Conservation (phyloP, 2,113 vertebrate genomes). For the Antigone vipio region DNA sequence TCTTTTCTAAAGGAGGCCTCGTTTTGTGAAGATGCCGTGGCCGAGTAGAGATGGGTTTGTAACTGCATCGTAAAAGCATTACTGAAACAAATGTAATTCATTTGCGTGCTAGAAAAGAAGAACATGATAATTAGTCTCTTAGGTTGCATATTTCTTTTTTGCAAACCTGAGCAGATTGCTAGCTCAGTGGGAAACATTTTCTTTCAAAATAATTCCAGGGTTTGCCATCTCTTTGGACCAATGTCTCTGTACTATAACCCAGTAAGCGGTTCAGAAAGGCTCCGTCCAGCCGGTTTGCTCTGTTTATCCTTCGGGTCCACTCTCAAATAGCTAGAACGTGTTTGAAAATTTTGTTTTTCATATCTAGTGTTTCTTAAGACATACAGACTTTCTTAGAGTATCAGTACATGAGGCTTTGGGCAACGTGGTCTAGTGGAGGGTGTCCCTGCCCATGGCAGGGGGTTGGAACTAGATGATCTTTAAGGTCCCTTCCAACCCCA, state of each 20-base stretch:
- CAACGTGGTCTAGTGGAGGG: no score
- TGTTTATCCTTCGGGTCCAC: not conserved
- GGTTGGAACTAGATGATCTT: no score
- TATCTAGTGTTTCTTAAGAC: not conserved
- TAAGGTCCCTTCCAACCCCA: no score
- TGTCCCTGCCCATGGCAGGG: no score
- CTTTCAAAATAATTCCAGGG: not conserved
- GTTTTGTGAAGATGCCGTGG: not conserved
- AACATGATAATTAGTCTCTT: not conserved
- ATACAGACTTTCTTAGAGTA: not conserved
- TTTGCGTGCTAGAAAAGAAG: not conserved
- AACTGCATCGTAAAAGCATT: not conserved
- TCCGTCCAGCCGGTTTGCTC: not conserved
- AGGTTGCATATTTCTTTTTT: not conserved
- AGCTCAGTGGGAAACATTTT: not conserved
- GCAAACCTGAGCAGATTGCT: not conserved
- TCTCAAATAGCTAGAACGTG: not conserved
- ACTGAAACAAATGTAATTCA: not conserved
- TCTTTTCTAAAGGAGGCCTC: not conserved
- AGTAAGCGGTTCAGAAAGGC: not conserved
- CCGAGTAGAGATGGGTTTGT: not conserved
- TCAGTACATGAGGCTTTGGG: no score
- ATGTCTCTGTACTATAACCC: not conserved
- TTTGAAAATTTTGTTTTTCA: not conserved
- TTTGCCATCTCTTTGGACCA: not conserved